Percentiles rank a stretch among this genome's conserved stretches.
Evolutionary conservation across 2,888 invertebrate species (phyloP).

Genomic region (Halictus ligatus): DNA sequence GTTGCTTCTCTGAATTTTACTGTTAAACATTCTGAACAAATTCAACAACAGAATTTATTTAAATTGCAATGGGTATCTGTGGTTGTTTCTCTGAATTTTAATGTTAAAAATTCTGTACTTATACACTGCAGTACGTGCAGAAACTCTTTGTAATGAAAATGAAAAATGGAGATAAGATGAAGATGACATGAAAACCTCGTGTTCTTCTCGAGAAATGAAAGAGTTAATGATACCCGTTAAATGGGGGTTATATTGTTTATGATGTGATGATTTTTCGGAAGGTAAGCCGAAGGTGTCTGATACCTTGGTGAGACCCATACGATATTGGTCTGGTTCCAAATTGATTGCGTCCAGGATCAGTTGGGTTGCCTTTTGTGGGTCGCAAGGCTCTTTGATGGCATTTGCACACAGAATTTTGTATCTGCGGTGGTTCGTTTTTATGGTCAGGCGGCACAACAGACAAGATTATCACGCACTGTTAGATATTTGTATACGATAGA

Average conservation of each 20-base stretch:
- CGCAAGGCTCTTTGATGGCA: constrained; percentile 90
- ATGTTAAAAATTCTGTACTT: neutral
- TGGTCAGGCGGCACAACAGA: constrained; percentile 57
- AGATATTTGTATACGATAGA: constrained; percentile 37
- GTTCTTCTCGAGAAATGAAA: neutral
- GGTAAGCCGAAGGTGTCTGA: constrained; percentile 79
- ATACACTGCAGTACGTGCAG: neutral
- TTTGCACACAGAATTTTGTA: constrained; percentile 99
- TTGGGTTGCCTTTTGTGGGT: constrained; percentile 92
- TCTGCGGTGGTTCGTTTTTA: constrained; percentile 88
- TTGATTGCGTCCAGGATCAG: constrained; percentile 93
- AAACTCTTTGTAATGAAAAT: neutral
- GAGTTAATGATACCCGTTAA: neutral
- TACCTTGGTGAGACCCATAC: constrained; percentile 98
- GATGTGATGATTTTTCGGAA: constrained; percentile 16
- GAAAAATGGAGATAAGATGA: neutral
- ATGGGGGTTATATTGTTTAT: neutral
- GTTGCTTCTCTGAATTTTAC: neutral
- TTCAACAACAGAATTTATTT: neutral
- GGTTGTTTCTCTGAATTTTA: neutral
- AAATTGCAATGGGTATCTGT: neutral
- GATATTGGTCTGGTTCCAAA: constrained; percentile 96
- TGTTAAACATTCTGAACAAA: neutral
- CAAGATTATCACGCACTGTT: constrained; percentile 59
- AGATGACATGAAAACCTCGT: neutral